Evolutionary conservation across 2,888 invertebrate genomes (phyloP).

Genomic region (Pogonocherus hispidulus): DNA sequence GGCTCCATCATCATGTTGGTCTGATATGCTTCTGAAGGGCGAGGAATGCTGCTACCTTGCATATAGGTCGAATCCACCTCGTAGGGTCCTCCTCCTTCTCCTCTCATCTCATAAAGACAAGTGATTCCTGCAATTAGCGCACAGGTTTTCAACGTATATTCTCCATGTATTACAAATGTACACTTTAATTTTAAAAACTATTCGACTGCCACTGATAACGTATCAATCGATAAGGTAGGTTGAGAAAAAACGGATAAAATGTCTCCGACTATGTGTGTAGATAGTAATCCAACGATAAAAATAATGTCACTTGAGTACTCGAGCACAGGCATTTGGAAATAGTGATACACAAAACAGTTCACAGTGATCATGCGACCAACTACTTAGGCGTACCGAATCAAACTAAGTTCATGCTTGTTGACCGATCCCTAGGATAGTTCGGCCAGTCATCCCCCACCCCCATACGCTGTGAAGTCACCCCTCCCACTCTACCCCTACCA

Average conservation of each 20-base stretch:
- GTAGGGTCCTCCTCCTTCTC: constrained; percentile 54
- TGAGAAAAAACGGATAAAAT: constrained; percentile 4
- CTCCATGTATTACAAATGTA: background rate
- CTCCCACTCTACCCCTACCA: constrained; percentile 48
- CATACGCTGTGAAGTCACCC: constrained; percentile 43
- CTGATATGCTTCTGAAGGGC: constrained; percentile 57
- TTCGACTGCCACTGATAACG: background rate
- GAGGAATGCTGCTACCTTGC: constrained; percentile 54
- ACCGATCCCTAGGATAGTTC: constrained; percentile 55
- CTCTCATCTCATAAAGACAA: constrained; percentile 54
- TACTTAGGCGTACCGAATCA: constrained; percentile 14
- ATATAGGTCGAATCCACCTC: constrained; percentile 61
- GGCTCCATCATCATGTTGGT: constrained; percentile 58
- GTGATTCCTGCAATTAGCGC: constrained; percentile 15
- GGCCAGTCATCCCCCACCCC: constrained; percentile 57
- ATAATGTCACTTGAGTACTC: constrained; percentile 13
- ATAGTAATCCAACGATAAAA: constrained; percentile 1
- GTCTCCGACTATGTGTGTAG: background rate
- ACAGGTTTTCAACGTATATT: background rate
- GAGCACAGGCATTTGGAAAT: constrained; percentile 16
- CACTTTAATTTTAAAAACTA: constrained; percentile 18
- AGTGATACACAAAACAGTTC: constrained; percentile 25
- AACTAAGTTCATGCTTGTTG: constrained; percentile 34
- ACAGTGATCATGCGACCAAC: constrained; percentile 18
- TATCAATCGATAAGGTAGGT: constrained; percentile 15